Percentiles rank a stretch among this genome's conserved stretches.
These are phyloP conservation scores for Paramormyrops kingsleyae DNA, from an alignment of 2,113 vertebrate species.

Conservation along the genomic window DNA sequence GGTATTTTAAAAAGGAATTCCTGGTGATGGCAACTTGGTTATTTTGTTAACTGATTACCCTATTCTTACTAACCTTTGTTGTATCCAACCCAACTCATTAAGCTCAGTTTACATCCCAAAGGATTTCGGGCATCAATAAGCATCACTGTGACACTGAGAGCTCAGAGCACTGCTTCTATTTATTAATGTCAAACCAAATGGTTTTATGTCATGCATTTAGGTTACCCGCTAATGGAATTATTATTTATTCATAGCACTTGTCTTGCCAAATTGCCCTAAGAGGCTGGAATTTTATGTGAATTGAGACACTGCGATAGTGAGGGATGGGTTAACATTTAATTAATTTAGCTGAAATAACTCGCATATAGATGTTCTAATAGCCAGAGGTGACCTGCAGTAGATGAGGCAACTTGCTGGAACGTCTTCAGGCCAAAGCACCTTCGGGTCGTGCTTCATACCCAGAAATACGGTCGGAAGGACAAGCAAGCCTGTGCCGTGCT, in stretches of 20 bases:
- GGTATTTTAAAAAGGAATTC: neutral
- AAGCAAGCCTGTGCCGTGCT: neutral
- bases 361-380: neutral
- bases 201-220: neutral
- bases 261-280: neutral
- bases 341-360: neutral
- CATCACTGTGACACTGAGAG: neutral
- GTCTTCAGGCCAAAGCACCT: neutral
- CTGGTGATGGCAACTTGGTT: neutral
- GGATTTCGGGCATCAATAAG: neutral
- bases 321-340: neutral
- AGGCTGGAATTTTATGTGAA: neutral
- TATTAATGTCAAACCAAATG: neutral
- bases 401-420: neutral
- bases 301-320: neutral
- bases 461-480: neutral
- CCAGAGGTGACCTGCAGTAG: neutral
- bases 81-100: neutral
- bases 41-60: neutral
- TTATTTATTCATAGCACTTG: constrained; percentile 1
- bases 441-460: neutral
- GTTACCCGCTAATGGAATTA: neutral
- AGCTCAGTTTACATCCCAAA: neutral
- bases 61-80: neutral
- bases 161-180: neutral